Conservation (phyloP, 2,797 vertebrate species). For the Brotula barbata region DNA sequence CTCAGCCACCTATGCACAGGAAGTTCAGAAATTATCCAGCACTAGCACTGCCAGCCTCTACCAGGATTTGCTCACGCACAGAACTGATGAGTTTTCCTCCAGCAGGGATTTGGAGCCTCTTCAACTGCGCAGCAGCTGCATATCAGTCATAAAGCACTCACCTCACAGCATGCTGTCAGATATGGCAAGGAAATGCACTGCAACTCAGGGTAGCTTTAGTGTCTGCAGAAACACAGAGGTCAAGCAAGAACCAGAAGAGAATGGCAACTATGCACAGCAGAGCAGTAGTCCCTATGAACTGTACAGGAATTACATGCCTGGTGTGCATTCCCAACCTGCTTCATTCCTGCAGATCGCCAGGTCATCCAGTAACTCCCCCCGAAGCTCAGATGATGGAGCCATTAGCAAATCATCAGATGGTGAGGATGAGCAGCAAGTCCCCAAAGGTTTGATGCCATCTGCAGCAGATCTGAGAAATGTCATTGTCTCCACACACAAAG, state of each 20-base stretch:
- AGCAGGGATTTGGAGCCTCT: conserved; percentile 79
- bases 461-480: conserved; percentile 82
- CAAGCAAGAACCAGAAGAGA: conserved; percentile 88
- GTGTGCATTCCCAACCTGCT: conserved; percentile 83
- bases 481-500: conserved; percentile 86
- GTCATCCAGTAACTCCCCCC: conserved; percentile 90
- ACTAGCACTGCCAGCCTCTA: conserved; percentile 80
- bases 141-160: conserved; percentile 96
- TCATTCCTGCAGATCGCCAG: conserved; percentile 84
- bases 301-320: conserved; percentile 81
- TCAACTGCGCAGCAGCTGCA: conserved; percentile 81
- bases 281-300: conserved; percentile 82
- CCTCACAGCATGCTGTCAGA: conserved; percentile 85
- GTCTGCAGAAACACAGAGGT: conserved; percentile 78
- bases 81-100: conserved; percentile 71
- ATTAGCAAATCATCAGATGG: conserved; percentile 92
- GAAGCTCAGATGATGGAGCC: conserved; percentile 88
- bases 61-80: conserved; percentile 81
- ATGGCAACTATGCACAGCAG: conserved; percentile 78
- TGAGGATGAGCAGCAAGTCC: conserved; percentile 96
- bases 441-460: conserved; percentile 86
- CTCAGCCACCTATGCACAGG: conserved; percentile 87
- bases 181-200: conserved; percentile 76
- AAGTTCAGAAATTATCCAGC: conserved; percentile 88
- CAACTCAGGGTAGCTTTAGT: conserved; percentile 69